A percentile compares a stretch with the other conserved stretches of the same genome.
These are phyloP conservation scores for Cydia fagiglandana DNA, from an alignment of 1,140 invertebrate species.

Conservation along the genomic window DNA sequence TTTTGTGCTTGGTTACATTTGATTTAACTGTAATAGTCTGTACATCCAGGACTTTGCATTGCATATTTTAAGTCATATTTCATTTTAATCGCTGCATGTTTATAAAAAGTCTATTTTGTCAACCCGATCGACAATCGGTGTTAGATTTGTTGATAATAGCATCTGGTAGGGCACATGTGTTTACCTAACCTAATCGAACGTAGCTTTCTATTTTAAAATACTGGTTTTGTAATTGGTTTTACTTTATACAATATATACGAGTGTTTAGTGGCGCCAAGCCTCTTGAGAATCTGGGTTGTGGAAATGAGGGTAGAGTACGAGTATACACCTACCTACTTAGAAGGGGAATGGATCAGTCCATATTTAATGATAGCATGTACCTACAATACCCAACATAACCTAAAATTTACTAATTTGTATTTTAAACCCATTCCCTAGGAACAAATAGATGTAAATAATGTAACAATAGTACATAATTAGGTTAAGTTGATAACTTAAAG, in stretches of 20 bases:
- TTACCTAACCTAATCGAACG: background rate
- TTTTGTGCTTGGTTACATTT: background rate
- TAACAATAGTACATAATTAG: no score
- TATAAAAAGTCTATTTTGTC: no score
- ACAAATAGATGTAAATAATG: no score
- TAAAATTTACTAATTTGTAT: no score
- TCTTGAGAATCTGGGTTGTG: conserved; percentile 6
- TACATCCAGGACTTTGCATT: background rate
- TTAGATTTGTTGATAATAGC: background rate
- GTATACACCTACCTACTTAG: background rate
- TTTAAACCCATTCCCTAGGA: no score
- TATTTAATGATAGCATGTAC: background rate
- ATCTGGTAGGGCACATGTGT: background rate
- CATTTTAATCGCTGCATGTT: no score
- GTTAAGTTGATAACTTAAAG: no score
- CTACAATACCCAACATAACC: background rate
- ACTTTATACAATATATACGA: background rate
- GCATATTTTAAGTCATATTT: no score
- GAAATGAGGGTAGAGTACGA: background rate
- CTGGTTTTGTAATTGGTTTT: conserved; percentile 1
- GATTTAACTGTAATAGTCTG: background rate
- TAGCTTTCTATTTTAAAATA: background rate
- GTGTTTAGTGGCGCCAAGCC: conserved; percentile 12
- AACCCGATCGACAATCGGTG: background rate
- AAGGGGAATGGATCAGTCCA: background rate